These are phyloP conservation scores for Caenorhabditis zanzibari DNA, from an alignment of 2,888 invertebrate genomes.

Conservation along the genomic window DNA sequence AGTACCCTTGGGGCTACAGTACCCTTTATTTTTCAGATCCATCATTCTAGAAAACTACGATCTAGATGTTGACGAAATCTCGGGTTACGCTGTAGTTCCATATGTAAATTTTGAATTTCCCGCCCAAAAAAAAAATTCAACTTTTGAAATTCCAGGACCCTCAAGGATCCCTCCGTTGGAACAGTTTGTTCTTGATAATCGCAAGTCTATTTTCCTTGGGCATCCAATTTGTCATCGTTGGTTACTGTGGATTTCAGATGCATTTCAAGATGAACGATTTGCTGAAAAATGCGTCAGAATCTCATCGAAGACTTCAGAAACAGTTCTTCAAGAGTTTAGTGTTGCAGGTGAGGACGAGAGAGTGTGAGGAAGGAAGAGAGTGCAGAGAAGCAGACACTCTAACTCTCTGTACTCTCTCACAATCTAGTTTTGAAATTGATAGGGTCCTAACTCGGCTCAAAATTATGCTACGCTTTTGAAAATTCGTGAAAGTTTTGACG, in stretches of 20 bases:
- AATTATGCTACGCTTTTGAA: no score
- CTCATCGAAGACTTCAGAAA: constrained; percentile 26
- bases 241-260: constrained; percentile 32
- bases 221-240: constrained; percentile 36
- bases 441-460: no score
- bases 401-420: neutral
- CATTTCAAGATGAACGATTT: constrained; percentile 47
- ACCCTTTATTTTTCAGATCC: neutral
- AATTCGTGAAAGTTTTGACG: no score
- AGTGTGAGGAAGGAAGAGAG: neutral
- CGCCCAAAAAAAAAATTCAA: no score
- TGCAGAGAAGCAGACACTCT: no score
- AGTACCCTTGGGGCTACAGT: neutral
- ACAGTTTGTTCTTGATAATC: neutral
- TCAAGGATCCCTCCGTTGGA: constrained; percentile 18
- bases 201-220: constrained; percentile 24
- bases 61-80: constrained; percentile 3
- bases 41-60: constrained; percentile 33
- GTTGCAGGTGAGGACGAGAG: constrained; percentile 12
- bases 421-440: no score
- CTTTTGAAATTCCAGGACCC: constrained; percentile 13
- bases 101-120: constrained; percentile 11
- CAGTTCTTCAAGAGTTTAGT: constrained; percentile 48
- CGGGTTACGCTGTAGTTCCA: constrained; percentile 33
- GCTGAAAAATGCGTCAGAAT: constrained; percentile 27